A percentile compares a stretch with the other conserved stretches of the same genome.
Conservation (phyloP, 2,797 vertebrate genomes). For the Rhodeus uyekii region DNA sequence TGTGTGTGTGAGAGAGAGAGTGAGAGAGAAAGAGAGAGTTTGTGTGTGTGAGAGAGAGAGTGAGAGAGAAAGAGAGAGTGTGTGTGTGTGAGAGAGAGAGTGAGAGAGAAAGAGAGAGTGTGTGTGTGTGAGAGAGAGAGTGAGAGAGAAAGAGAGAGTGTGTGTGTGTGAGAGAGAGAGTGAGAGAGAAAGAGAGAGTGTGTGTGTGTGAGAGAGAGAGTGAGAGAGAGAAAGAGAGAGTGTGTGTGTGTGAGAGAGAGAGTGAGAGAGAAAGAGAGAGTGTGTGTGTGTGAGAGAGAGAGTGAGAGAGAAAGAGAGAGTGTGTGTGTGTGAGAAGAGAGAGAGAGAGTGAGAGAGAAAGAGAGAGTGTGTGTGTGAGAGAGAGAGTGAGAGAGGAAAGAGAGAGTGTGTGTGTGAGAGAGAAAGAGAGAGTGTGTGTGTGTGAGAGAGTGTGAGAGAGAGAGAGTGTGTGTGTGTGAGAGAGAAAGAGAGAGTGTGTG, state of each 20-base stretch:
- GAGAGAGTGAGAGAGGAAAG: slow-evolving; percentile 46
- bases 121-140: slow-evolving; percentile 48
- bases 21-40: slow-evolving; percentile 11
- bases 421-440: slow-evolving; percentile 12
- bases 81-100: slow-evolving; percentile 48
- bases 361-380: slow-evolving; percentile 32
- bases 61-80: slow-evolving; percentile 11
- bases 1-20: slow-evolving; percentile 48
- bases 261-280: slow-evolving; percentile 28
- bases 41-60: slow-evolving; percentile 48
- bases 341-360: slow-evolving; percentile 40
- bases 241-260: slow-evolving; percentile 44
- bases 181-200: slow-evolving; percentile 11
- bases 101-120: slow-evolving; percentile 11
- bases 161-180: slow-evolving; percentile 48
- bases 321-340: no score
- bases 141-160: slow-evolving; percentile 11
- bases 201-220: slow-evolving; percentile 48
- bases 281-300: slow-evolving; percentile 44
- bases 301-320: slow-evolving; percentile 28
- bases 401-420: no score
- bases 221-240: slow-evolving; percentile 3
- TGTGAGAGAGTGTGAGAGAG: slow-evolving; percentile 45
- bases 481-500: slow-evolving; percentile 15
- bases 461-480: no score